Evolutionary conservation across 2,888 invertebrate genomes (phyloP).

Genomic region (Crepidodera aurea): DNA sequence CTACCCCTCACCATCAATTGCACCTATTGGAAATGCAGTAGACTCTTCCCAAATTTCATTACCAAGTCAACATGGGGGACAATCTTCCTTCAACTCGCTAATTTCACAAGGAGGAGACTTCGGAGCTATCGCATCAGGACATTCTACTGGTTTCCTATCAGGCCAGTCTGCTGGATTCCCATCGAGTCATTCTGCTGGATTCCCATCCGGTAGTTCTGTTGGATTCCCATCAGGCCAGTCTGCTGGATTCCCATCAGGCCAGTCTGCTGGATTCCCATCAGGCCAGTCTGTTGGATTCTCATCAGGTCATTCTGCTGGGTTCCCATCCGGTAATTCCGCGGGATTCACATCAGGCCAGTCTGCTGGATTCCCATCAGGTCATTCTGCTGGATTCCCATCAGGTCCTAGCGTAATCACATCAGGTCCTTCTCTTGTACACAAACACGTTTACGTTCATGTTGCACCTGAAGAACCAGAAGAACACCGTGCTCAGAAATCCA

Average conservation of each 20-base stretch:
- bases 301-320: background rate
- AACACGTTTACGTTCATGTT: slow-evolving; percentile 89
- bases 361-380: background rate
- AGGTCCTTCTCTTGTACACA: slow-evolving; percentile 74
- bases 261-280: background rate
- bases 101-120: background rate
- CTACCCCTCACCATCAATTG: slow-evolving; percentile 42
- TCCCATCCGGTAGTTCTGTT: background rate
- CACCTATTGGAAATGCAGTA: slow-evolving; percentile 1
- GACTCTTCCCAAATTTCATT: background rate
- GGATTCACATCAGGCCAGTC: background rate
- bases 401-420: slow-evolving; percentile 30
- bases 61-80: background rate
- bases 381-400: slow-evolving; percentile 4
- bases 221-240: background rate
- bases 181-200: background rate
- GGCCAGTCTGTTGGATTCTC: background rate
- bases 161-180: background rate
- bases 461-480: slow-evolving; percentile 86
- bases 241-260: slow-evolving; percentile 24
- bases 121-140: background rate
- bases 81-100: background rate
- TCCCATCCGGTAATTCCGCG: background rate
- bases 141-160: slow-evolving; percentile 1
- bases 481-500: slow-evolving; percentile 69